Evolutionary conservation across 35 echinoderm and acorn worm genomes (phyloP).

Genomic region (Patiria miniata): DNA sequence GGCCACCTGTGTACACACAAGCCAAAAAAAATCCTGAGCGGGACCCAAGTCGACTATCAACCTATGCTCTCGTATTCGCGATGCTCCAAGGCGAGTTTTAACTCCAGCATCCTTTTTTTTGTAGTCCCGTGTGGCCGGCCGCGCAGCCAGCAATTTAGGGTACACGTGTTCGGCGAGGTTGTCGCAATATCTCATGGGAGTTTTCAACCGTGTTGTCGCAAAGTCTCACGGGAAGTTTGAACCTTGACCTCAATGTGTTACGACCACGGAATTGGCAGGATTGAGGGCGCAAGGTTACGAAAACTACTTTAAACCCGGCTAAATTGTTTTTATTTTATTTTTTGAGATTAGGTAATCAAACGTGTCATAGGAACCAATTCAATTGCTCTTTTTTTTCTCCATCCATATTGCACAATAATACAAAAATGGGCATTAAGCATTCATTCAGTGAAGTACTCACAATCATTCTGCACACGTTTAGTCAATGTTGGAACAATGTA

Average conservation of each 20-base stretch:
- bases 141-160: not conserved
- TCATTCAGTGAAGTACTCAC: no score
- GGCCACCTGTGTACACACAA: constrained; percentile 17
- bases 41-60: no score
- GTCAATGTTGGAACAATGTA: not conserved
- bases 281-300: not conserved
- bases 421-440: no score
- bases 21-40: not conserved
- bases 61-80: not conserved
- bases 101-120: not conserved
- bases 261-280: not conserved
- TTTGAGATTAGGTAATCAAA: constrained; percentile 5
- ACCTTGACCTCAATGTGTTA: not conserved
- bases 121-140: not conserved
- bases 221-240: not conserved
- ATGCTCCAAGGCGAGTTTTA: not conserved
- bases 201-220: not conserved
- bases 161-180: not conserved
- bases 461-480: not conserved
- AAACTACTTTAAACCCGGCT: not conserved
- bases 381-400: no score
- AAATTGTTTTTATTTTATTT: constrained; percentile 18
- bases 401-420: no score
- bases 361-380: no score
- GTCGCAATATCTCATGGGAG: not conserved